Evolutionary conservation across 1,140 invertebrate genomes (phyloP).

Genomic region (Prorops nasuta): DNA sequence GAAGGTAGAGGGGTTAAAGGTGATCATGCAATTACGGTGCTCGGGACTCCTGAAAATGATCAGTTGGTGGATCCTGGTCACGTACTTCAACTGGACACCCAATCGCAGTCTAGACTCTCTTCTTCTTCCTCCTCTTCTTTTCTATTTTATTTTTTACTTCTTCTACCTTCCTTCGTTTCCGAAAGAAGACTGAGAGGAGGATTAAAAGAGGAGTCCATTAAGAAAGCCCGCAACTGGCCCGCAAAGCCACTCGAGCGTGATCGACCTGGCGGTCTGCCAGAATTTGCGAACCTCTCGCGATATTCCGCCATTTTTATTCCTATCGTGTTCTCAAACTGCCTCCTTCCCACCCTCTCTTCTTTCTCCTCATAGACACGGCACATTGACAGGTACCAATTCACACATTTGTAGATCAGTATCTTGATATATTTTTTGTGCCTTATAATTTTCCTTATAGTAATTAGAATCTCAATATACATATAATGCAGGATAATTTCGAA

Average conservation of each 20-base stretch:
- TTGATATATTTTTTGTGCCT: no score
- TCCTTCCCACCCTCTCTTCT: no score
- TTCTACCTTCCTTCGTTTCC: constrained; percentile 9
- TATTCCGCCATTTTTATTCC: constrained; percentile 7
- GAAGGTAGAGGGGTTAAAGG: not conserved
- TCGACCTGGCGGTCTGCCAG: constrained; percentile 19
- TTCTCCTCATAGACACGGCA: no score
- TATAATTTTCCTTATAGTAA: no score
- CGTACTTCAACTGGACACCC: constrained; percentile 31
- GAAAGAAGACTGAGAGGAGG: constrained; percentile 22
- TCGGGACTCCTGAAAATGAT: constrained; percentile 14
- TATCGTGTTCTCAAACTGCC: constrained; percentile 8
- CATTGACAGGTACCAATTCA: no score
- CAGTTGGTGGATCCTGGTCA: constrained; percentile 33
- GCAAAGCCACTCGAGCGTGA: constrained; percentile 15
- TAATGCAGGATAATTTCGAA: no score
- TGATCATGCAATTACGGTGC: not conserved
- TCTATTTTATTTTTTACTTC: not conserved
- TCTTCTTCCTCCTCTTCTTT: constrained; percentile 3
- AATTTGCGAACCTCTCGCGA: constrained; percentile 9
- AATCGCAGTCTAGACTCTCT: constrained; percentile 28
- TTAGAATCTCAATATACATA: no score
- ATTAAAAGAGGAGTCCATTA: constrained; percentile 39
- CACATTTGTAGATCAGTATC: no score
- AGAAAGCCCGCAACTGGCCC: constrained; percentile 12